phyloP scores from a whole-genome alignment of 2,888 invertebrate genomes.

The Griposia aprilina region DNA sequence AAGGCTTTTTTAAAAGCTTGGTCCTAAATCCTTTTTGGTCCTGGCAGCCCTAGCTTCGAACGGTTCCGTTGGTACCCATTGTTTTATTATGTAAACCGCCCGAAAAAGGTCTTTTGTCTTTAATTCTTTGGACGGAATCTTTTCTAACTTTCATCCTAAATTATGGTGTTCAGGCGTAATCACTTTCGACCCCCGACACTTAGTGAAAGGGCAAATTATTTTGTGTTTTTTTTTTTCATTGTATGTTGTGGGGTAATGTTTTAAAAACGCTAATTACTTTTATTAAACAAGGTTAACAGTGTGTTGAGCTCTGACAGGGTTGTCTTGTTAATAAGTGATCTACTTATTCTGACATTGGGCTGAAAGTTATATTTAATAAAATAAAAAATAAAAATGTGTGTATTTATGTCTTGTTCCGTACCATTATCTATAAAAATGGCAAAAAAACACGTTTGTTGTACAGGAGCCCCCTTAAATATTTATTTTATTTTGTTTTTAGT shows the following conservation, averaged over 20 bases:
- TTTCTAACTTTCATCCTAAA: slow-evolving; percentile 83
- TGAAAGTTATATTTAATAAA: background rate
- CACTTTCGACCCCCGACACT: slow-evolving; percentile 78
- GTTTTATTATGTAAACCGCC: slow-evolving; percentile 82
- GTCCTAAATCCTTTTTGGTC: slow-evolving; percentile 20
- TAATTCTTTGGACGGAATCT: slow-evolving; percentile 85
- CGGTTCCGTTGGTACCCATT: slow-evolving; percentile 70
- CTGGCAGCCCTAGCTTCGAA: slow-evolving; percentile 60
- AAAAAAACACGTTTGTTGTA: too few relatives aligned
- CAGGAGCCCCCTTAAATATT: too few relatives aligned
- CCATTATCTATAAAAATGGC: too few relatives aligned
- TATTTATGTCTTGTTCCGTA: too few relatives aligned
- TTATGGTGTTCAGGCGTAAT: slow-evolving; percentile 85
- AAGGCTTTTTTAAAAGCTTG: slow-evolving; percentile 21
- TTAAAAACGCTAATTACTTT: slow-evolving; percentile 61
- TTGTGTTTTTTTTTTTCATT: slow-evolving; percentile 63
- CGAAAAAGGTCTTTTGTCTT: slow-evolving; percentile 76
- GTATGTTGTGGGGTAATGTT: slow-evolving; percentile 43
- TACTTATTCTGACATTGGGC: background rate
- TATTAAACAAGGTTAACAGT: slow-evolving; percentile 41
- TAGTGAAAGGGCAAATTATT: slow-evolving; percentile 71
- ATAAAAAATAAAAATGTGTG: too few relatives aligned
- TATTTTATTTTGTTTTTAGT: too few relatives aligned
- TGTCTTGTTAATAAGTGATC: background rate
- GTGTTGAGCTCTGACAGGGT: slow-evolving; percentile 25